phyloP scores from a whole-genome alignment of 2,797 vertebrate genomes.

The Tympanoctomys barrerae region DNA sequence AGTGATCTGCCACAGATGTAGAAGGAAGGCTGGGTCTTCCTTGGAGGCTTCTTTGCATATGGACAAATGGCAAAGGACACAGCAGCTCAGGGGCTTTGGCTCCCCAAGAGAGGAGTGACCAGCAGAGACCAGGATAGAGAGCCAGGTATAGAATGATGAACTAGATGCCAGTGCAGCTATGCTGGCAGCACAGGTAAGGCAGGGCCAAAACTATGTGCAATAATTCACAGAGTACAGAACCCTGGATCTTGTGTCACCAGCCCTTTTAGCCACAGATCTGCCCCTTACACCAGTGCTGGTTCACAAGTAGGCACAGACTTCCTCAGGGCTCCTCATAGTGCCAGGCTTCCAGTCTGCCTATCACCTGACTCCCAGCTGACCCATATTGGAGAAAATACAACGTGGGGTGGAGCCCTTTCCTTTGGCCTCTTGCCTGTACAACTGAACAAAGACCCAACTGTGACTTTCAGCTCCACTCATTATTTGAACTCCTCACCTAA shows the following conservation, averaged over 20 bases:
- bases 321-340: background rate
- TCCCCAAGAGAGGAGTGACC: background rate
- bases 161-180: background rate
- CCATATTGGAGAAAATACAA: background rate
- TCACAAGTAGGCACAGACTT: background rate
- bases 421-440: background rate
- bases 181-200: background rate
- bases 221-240: too few species aligned
- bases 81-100: background rate
- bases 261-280: background rate
- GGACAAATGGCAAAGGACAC: too few species aligned
- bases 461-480: background rate
- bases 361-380: background rate
- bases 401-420: rapidly evolving
- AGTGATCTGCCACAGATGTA: background rate
- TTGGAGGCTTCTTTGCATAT: background rate
- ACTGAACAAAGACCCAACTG: background rate
- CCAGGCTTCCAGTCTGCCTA: too few species aligned
- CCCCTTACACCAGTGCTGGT: background rate
- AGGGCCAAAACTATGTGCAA: background rate
- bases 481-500: background rate
- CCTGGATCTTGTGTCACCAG: background rate
- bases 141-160: background rate
- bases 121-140: background rate
- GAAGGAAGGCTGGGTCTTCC: background rate